A percentile compares a stretch with the other conserved stretches of the same genome.
These are phyloP conservation scores for Morelia viridis DNA, from an alignment of 2,797 vertebrate genomes.

Conservation along the genomic window DNA sequence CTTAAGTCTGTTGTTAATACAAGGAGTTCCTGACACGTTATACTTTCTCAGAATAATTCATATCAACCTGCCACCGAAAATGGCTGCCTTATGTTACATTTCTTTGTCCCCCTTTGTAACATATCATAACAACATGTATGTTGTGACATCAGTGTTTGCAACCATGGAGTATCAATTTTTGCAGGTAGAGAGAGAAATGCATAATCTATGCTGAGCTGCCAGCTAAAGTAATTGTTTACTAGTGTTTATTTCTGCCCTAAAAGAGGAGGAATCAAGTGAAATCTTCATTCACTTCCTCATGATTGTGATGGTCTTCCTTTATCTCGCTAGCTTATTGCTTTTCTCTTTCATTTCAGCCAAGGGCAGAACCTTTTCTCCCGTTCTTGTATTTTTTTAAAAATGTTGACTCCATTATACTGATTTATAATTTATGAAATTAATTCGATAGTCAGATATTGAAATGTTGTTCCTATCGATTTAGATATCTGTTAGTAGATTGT, in stretches of 20 bases:
- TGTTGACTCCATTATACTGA: background rate
- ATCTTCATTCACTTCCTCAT: background rate
- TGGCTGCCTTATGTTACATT: background rate
- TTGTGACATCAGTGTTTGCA: background rate
- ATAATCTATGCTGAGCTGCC: background rate
- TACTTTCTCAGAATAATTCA: background rate
- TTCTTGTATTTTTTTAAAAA: background rate
- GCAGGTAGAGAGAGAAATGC: background rate
- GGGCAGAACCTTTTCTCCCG: background rate
- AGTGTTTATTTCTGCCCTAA: background rate
- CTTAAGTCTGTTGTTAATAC: background rate
- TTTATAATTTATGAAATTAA: conserved; percentile 30
- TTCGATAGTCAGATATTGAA: background rate
- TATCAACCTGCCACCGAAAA: background rate
- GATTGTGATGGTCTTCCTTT: background rate
- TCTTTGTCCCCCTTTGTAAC: background rate
- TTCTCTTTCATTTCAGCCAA: conserved; percentile 2
- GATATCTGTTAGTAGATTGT: background rate
- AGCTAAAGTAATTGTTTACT: background rate
- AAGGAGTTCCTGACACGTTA: background rate
- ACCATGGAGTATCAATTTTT: background rate
- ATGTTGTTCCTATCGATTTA: background rate
- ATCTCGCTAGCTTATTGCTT: conserved; percentile 1
- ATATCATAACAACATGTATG: background rate
- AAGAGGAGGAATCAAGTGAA: background rate